These are phyloP conservation scores for Drosophila tripunctata DNA, from an alignment of 2,888 invertebrate species.

Conservation along the genomic window DNA sequence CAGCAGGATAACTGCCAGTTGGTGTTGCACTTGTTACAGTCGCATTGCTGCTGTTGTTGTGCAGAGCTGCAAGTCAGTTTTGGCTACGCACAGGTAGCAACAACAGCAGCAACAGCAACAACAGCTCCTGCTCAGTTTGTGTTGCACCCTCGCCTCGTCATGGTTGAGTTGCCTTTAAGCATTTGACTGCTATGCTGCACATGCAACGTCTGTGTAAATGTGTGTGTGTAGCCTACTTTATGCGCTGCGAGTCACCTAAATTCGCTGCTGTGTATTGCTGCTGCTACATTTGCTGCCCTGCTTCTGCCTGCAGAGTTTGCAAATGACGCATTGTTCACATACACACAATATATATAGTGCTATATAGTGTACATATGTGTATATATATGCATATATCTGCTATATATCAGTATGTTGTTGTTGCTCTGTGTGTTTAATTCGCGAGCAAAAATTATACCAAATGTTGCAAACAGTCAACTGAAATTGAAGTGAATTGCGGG, in stretches of 20 bases:
- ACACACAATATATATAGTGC: constrained; percentile 17
- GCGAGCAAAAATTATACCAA: constrained; percentile 56
- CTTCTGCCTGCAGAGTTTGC: constrained; percentile 58
- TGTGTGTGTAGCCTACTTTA: constrained; percentile 47
- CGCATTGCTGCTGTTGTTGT: constrained; percentile 32
- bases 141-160: constrained; percentile 50
- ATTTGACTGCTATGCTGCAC: constrained; percentile 51
- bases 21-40: constrained; percentile 28
- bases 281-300: constrained; percentile 54
- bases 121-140: constrained; percentile 21
- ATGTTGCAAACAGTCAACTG: constrained; percentile 63
- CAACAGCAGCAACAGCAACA: constrained; percentile 16
- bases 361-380: neutral
- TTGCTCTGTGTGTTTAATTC: constrained; percentile 76
- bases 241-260: constrained; percentile 68
- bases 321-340: constrained; percentile 74
- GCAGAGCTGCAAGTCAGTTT: constrained; percentile 49
- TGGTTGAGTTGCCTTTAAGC: constrained; percentile 47
- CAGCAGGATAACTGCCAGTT: constrained; percentile 45
- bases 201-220: constrained; percentile 37
- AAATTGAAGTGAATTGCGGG: constrained; percentile 72
- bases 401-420: constrained; percentile 18
- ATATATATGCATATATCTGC: neutral
- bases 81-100: constrained; percentile 39
- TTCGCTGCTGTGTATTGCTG: constrained; percentile 41